A percentile compares a stretch with the other conserved stretches of the same genome.
These are phyloP conservation scores for Anseranas semipalmata DNA, from an alignment of 2,113 vertebrate species.

Conservation along the genomic window DNA sequence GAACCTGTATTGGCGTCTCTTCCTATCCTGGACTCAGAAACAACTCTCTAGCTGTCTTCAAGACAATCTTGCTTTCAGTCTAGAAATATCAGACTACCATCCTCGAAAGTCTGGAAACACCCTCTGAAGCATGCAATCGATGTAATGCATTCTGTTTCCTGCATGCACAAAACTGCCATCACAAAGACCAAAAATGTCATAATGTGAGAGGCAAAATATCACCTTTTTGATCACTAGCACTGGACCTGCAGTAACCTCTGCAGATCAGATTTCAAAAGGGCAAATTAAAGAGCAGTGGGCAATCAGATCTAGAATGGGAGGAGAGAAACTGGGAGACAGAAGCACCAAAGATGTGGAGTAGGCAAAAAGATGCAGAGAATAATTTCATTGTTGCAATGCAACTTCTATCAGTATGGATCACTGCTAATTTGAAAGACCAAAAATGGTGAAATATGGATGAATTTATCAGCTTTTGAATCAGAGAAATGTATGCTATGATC, in stretches of 20 bases:
- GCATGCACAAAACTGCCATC: fast-evolving
- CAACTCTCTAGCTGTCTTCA: background rate
- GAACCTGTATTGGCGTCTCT: background rate
- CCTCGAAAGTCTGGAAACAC: fast-evolving
- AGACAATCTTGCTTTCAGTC: background rate
- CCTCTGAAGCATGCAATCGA: fast-evolving
- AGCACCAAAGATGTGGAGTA: background rate
- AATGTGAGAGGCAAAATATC: background rate
- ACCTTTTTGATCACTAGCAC: fast-evolving
- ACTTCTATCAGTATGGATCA: fast-evolving
- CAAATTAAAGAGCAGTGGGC: fast-evolving
- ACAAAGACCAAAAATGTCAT: background rate
- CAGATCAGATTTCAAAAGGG: fast-evolving
- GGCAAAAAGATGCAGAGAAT: background rate
- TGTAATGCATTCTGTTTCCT: fast-evolving
- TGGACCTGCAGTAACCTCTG: too few relatives aligned
- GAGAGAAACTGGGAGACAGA: background rate
- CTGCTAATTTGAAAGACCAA: too few relatives aligned
- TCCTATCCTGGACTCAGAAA: background rate
- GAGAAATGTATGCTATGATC: fast-evolving
- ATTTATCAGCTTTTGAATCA: background rate
- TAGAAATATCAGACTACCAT: fast-evolving
- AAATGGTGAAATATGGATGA: background rate
- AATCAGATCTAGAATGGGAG: fast-evolving
- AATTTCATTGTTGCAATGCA: background rate